These are phyloP conservation scores for Ophion ellenae DNA, from an alignment of 2,888 invertebrate genomes.

Conservation along the genomic window DNA sequence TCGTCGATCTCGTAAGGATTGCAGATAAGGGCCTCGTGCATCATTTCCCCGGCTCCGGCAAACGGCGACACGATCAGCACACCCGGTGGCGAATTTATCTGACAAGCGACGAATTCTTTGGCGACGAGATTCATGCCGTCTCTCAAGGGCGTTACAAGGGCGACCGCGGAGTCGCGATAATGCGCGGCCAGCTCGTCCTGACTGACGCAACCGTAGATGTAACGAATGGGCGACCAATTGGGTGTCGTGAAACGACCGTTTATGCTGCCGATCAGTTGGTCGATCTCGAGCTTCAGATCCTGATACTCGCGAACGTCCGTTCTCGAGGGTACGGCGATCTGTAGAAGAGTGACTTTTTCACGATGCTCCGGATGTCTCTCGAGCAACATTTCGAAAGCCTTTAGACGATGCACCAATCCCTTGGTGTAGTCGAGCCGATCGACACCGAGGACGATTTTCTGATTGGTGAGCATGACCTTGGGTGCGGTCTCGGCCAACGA, in stretches of 20 bases:
- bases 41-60: constrained; percentile 96
- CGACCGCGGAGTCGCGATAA: constrained; percentile 94
- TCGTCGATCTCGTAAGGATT: constrained; percentile 95
- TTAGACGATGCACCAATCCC: constrained; percentile 92
- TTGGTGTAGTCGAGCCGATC: constrained; percentile 96
- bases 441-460: constrained; percentile 93
- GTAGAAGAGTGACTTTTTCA: constrained; percentile 90
- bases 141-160: constrained; percentile 93
- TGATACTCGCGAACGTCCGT: constrained; percentile 96
- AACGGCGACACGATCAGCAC: constrained; percentile 95
- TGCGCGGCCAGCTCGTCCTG: constrained; percentile 94
- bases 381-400: constrained; percentile 92
- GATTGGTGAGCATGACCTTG: constrained; percentile 88
- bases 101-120: constrained; percentile 96
- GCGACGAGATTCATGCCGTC: constrained; percentile 97
- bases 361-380: constrained; percentile 94
- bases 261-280: constrained; percentile 94
- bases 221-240: constrained; percentile 96
- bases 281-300: constrained; percentile 95
- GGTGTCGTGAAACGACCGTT: constrained; percentile 95
- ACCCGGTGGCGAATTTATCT: constrained; percentile 93
- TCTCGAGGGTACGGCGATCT: constrained; percentile 94
- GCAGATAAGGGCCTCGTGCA: constrained; percentile 95
- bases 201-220: constrained; percentile 94
- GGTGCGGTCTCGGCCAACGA: constrained; percentile 89